Base-by-base conservation (phyloP, 2,888 invertebrate species). In the Zaprionus lineosus region DNA sequence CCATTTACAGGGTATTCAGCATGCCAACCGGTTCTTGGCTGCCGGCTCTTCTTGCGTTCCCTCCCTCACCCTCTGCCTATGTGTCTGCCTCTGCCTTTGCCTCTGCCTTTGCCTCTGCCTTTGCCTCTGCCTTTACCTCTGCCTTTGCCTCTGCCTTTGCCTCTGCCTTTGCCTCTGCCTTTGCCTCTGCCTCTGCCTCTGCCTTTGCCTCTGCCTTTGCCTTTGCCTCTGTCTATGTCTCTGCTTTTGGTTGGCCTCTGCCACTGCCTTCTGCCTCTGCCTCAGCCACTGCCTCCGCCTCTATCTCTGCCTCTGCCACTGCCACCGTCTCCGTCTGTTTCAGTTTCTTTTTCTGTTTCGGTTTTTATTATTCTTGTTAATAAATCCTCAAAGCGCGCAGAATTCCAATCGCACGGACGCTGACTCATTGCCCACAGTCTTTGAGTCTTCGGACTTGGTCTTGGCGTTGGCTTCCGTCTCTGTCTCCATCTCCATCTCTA, bases 331-430 rank as follows among this genome's bases (percentile, higher is more conserved):
- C 52, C 39, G 44, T 69, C 43, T 62, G 50, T 68, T 59, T 63
- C 41, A 56, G 50, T 63, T 57, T 65, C 56, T 40, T 56, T 68
- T 58, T 67, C 47, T 29, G 50, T 61, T 61, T 64, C 59, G 31
- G 39, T 41, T 52, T 64, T 84, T 77, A 79, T 79, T 83, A 85
- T 85, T 85, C 81, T 85, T 85, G 84, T 85, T 85, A 79, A 85
- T 81, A 85, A 81, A 85, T 84, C 84, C 84, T 83, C 84, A 63
- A 84, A 85, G 81, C 84, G 84, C 83, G 71, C 78, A 78, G 78
- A 85, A 81, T 84, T 86, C 86, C 86, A 82, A 82, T 82, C 63
- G 59, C 59, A 46, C 46, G 19, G 50, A 16, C 64, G 65, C 64
- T 85, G 81, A 85, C 76, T 82, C 86, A 82, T 62, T 40, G 40